Evolutionary conservation across 2,888 invertebrate species (phyloP), one percentile per base, ranked within the genome.

Genomic region (Lasioglossum pauxillum): DNA sequence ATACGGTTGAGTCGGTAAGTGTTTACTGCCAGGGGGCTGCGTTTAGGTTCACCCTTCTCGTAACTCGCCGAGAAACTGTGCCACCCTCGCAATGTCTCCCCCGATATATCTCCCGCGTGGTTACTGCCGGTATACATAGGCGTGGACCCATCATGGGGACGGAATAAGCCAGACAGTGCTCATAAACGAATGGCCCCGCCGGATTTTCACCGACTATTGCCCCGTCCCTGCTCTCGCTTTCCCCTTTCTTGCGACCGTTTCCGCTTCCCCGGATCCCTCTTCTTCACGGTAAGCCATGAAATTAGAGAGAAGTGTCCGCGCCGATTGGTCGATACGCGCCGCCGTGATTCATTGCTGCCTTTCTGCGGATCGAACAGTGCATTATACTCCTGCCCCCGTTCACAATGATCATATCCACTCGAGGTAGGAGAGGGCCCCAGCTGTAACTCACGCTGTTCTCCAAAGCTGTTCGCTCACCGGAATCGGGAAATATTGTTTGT

Each of bases 11-110:
- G 85, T 74, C 81, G 80, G 86, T 92, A 92, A 93, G 93, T 92
- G 93, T 93, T 93, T 93, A 91, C 89, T 88, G 90, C 90, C 82
- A 80, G 75, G 82, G 88, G 87, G 89, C 83, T 87, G 87, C 41
- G 41, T 71, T 71, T 14, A 14, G 71, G 14, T 53, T 77, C 85
- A 83, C 84, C 89, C 88, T 82, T 80, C 84, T 82, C 87, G 82
- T 79, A 85, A 87, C 85, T 88, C 72, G 27, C 41, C 35, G 38
- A 60, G 87, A 86, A 90, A 87, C 83, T 80, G 79, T 89, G 83
- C 85, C 83, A 87, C 91, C 89, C 89, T 85, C 85, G 80, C 41
- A 60, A 38, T 60, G 82, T 83, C 31, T 64, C 69, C 38, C 74
- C 74, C 71, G 31, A 71, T 64, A 78, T 23, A 80, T 75, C 86